These are phyloP conservation scores for Ambastaia sidthimunki DNA, from an alignment of 2,797 vertebrate genomes.

Conservation along the genomic window DNA sequence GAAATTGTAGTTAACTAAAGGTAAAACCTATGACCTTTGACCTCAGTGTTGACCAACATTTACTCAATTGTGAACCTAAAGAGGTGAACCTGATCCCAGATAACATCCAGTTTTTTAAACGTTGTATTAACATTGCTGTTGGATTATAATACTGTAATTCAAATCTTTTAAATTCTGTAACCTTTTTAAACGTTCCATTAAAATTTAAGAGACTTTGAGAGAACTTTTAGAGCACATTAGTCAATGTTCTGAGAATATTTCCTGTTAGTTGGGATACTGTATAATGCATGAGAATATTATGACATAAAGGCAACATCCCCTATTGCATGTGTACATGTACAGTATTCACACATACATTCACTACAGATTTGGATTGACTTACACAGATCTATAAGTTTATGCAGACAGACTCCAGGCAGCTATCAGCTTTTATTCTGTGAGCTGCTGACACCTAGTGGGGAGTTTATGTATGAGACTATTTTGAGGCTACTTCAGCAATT, in stretches of 20 bases:
- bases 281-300: too few species aligned
- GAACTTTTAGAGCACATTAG: too few species aligned
- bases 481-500: background rate
- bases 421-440: conserved; percentile 23
- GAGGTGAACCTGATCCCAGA: background rate
- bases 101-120: too few species aligned
- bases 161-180: too few species aligned
- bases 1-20: background rate
- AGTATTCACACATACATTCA: background rate
- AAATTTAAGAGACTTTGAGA: too few species aligned
- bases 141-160: too few species aligned
- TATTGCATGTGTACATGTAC: background rate
- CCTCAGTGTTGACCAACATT: conserved; percentile 4
- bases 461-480: conserved; percentile 16
- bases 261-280: too few species aligned
- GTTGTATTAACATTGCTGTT: too few species aligned
- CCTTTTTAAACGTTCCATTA: too few species aligned
- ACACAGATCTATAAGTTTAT: background rate
- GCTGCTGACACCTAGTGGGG: conserved; percentile 77
- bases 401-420: background rate
- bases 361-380: background rate
- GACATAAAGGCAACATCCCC: background rate
- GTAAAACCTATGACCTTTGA: conserved; percentile 8
- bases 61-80: background rate
- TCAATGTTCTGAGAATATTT: too few species aligned